Conservation (phyloP, 2,888 invertebrate species). For the Macrophya alboannulata region DNA sequence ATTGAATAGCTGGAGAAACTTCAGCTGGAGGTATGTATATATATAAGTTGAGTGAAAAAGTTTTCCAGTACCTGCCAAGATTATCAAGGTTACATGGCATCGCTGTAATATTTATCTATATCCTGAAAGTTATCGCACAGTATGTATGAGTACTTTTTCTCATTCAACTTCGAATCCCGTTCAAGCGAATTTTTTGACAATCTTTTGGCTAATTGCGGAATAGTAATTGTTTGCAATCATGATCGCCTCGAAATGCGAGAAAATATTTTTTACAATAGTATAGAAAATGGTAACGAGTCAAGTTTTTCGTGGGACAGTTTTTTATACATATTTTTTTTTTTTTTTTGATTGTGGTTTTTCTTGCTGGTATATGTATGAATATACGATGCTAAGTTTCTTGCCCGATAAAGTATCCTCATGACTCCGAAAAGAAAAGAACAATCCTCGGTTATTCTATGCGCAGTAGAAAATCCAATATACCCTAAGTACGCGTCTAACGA, state of each 20-base stretch:
- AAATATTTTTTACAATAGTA: not conserved
- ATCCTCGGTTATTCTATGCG: slow-evolving; percentile 8
- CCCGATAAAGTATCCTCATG: not conserved
- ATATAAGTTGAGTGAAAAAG: not conserved
- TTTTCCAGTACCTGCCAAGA: not conserved
- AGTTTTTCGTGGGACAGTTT: not conserved
- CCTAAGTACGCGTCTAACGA: slow-evolving; percentile 19
- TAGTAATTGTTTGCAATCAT: not conserved
- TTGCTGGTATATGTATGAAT: not conserved
- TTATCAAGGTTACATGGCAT: not conserved
- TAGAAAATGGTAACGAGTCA: not conserved
- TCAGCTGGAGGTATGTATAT: not conserved
- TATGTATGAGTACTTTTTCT: not conserved
- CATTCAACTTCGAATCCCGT: not conserved
- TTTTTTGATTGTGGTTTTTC: not conserved
- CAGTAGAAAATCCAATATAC: slow-evolving; percentile 38
- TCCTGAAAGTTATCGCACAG: not conserved
- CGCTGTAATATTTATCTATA: not conserved
- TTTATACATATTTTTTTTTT: not conserved
- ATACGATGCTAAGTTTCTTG: not conserved
- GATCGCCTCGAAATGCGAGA: not conserved
- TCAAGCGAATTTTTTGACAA: not conserved
- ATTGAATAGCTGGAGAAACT: not conserved
- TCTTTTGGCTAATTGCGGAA: not conserved
- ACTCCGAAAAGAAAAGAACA: not conserved